Base-by-base conservation (phyloP, 2,888 invertebrate species). In the Metellina segmentata region DNA sequence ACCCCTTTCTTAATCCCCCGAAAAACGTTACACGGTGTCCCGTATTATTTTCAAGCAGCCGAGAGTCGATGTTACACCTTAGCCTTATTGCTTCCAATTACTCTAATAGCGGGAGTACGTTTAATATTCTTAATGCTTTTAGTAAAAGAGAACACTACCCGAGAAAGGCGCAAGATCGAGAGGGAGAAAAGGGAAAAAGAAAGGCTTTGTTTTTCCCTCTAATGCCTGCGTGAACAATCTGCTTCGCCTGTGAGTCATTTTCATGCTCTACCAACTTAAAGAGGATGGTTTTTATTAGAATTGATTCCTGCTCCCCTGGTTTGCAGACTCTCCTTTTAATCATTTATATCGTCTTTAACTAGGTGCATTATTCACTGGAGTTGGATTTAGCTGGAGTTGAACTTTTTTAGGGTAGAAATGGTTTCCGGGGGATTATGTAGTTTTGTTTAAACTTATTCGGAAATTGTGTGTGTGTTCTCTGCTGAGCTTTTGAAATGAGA, bases 111-210 rank as follows among this genome's bases (percentile, higher is more conserved):
- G 52, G 19, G 74, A 20, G 74, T 52, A 51, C 81, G 69, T 70
- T 86, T 86, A 86, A 86, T 86, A 86, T 86, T 77, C 78, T 86
- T 86, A 86, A 86, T 86, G 86, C 86, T 82, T 74, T 83, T 74
- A 74, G 74, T 83, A 72, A 83, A 52, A 20, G 71, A 72, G 83
- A 52, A 83, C 74, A 34, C 20, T 74, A 83, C 53, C 34, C 74
- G 34, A 34, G 53, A 53, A 53, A 53, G 74, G 72, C 34, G 20
- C 8, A 13, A 74, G 74, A 48, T 7, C 16, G 83, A 74, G 52
- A 72, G 74, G 72, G 20, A 53, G 6, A 11, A 74, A 83, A 48
- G n/a, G 49, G 83, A 74, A 74, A 72, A n/a, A 71, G 49, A 9
- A 16, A 71, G 77, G 51, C 51, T 49, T 77, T 49, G 48, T 77